A percentile compares a stretch with the other conserved stretches of the same genome.
phyloP scores from a whole-genome alignment of 64 coral and sea anemone species.

The Dendrophyllia cribrosa region DNA sequence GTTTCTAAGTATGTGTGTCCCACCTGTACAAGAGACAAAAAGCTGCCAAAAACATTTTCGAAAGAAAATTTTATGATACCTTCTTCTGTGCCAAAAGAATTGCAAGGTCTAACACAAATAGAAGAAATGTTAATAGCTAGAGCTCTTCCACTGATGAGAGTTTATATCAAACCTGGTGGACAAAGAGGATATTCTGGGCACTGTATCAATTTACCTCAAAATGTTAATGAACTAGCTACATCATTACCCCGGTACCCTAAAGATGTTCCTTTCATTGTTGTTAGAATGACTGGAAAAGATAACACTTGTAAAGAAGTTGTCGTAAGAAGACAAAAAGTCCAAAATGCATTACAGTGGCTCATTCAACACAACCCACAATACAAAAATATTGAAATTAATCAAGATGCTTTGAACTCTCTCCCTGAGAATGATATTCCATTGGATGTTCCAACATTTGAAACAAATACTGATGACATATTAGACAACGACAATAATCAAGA shows the following conservation, averaged over 20 bases:
- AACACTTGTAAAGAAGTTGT: conserved; percentile 40
- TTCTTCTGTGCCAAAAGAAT: too few species aligned
- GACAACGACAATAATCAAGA: background rate
- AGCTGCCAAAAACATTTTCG: too few species aligned
- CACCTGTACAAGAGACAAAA: too few species aligned
- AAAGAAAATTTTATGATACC: too few species aligned
- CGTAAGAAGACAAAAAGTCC: conserved; percentile 30
- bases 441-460: conserved; percentile 40
- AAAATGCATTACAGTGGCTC: conserved; percentile 15
- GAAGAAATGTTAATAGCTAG: background rate
- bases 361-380: conserved; percentile 43
- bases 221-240: background rate
- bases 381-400: conserved; percentile 40
- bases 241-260: background rate
- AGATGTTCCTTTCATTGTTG: background rate
- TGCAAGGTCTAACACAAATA: background rate
- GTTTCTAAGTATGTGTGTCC: too few species aligned
- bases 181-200: conserved; percentile 38
- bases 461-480: background rate
- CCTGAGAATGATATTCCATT: conserved; percentile 43
- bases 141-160: background rate
- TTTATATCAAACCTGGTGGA: conserved; percentile 36
- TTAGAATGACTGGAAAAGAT: conserved; percentile 36
- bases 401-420: conserved; percentile 33
- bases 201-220: conserved; percentile 42